phyloP scores from a whole-genome alignment of 2,888 invertebrate species.

The Drosophila suboccidentalis region DNA sequence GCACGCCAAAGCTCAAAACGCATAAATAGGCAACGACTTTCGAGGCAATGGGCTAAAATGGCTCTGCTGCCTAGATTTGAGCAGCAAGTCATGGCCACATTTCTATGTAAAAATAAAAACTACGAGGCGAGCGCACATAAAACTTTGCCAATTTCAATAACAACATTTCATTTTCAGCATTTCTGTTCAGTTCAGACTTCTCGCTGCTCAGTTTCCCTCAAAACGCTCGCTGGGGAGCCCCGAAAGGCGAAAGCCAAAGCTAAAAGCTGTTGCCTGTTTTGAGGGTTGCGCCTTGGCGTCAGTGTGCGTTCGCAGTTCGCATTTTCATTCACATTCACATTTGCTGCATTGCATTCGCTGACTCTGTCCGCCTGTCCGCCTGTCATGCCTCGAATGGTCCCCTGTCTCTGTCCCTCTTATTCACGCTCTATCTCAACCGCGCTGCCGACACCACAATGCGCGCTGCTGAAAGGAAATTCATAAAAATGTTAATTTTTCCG shows the following conservation, averaged over 20 bases:
- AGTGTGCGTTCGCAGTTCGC: slow-evolving; percentile 62
- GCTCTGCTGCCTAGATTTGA: slow-evolving; percentile 46
- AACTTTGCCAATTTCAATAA: slow-evolving; percentile 80
- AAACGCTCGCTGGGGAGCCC: slow-evolving; percentile 63
- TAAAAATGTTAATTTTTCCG: slow-evolving; percentile 82
- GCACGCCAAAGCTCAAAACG: slow-evolving; percentile 61
- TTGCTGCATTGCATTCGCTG: slow-evolving; percentile 47
- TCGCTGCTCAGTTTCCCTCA: slow-evolving; percentile 26
- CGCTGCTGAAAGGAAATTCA: slow-evolving; percentile 80
- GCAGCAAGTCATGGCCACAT: slow-evolving; percentile 76
- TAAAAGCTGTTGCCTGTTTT: slow-evolving; percentile 50
- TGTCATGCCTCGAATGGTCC: slow-evolving; percentile 34
- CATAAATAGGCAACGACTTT: slow-evolving; percentile 74
- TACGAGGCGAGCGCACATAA: slow-evolving; percentile 70
- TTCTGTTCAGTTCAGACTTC: slow-evolving; percentile 43
- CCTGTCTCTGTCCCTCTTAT: slow-evolving; percentile 5
- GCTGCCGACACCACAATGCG: slow-evolving; percentile 73
- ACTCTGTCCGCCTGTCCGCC: slow-evolving; percentile 43
- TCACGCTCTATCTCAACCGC: slow-evolving; percentile 30
- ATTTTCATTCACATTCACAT: slow-evolving; percentile 28
- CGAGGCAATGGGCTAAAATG: slow-evolving; percentile 41
- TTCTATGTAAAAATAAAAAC: slow-evolving; percentile 72
- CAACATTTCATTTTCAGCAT: slow-evolving; percentile 76
- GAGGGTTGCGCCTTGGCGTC: slow-evolving; percentile 65
- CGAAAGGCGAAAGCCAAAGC: not conserved